Conservation (phyloP, 2,888 invertebrate species). For the Caenorhabditis sinica region DNA sequence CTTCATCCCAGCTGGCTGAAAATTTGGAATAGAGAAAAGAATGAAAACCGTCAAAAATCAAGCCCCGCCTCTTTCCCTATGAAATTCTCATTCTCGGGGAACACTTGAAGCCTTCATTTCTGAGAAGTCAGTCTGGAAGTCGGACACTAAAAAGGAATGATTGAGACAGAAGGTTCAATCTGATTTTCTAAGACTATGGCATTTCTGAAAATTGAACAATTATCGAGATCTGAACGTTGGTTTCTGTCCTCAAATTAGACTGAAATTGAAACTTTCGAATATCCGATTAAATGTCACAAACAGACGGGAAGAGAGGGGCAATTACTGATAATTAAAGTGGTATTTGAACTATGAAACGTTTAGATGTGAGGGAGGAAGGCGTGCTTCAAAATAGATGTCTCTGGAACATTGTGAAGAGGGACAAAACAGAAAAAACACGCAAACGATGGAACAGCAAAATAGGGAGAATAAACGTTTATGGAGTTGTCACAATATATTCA, state of each 20-base stretch:
- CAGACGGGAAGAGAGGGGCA: neutral
- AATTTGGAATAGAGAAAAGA: neutral
- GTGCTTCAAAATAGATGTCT: constrained; percentile 6
- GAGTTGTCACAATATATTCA: constrained; percentile 34
- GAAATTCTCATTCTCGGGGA: neutral
- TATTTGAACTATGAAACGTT: constrained; percentile 25
- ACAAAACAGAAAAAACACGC: neutral
- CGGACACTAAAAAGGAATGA: neutral
- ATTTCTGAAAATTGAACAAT: neutral
- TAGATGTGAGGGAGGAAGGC: neutral
- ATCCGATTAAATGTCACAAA: constrained; percentile 17
- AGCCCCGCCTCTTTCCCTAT: neutral
- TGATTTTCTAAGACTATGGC: too few relatives aligned
- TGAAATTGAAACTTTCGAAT: constrained; percentile 8
- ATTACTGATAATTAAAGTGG: constrained; percentile 30
- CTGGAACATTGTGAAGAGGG: neutral
- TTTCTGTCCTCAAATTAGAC: neutral
- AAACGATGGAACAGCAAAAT: constrained; percentile 9
- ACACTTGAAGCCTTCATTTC: constrained; percentile 15
- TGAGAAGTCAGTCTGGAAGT: neutral
- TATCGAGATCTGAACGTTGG: too few relatives aligned
- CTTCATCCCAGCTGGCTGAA: neutral
- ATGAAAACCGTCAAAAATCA: constrained; percentile 13
- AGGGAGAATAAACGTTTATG: constrained; percentile 16
- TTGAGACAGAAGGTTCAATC: neutral